phyloP scores from a whole-genome alignment of 2,113 vertebrate genomes.

The Xyrauchen texanus region DNA sequence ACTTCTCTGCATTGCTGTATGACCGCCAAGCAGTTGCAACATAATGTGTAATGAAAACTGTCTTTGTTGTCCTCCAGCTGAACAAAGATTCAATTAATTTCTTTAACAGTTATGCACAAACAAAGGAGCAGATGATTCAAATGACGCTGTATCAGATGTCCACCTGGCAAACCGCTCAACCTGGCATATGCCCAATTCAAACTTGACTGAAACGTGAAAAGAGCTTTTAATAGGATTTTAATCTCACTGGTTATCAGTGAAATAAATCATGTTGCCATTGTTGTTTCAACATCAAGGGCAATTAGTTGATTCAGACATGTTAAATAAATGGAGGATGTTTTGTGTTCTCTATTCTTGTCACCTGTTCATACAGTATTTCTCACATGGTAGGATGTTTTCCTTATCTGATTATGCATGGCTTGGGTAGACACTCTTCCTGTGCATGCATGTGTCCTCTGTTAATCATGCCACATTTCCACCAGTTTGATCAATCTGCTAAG shows the following conservation, averaged over 20 bases:
- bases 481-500: no score
- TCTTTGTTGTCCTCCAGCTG: background rate
- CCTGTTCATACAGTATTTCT: no score
- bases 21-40: slow-evolving; percentile 12
- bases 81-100: slow-evolving; percentile 29
- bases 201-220: background rate
- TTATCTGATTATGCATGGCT: no score
- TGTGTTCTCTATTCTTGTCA: no score
- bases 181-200: background rate
- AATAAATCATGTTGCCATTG: no score
- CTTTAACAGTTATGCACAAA: slow-evolving; percentile 36
- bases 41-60: slow-evolving; percentile 18
- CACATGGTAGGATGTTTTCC: no score
- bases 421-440: no score
- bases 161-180: background rate
- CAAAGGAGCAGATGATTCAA: slow-evolving; percentile 31
- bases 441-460: no score
- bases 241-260: background rate
- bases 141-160: slow-evolving; percentile 28
- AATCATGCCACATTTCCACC: no score
- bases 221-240: background rate
- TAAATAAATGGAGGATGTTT: no score
- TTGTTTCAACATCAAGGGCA: no score
- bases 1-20: background rate
- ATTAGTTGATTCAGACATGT: no score